Percentiles rank a stretch among this genome's conserved stretches.
Conservation (phyloP, 2,113 vertebrate species). For the Aleadryas rufinucha region DNA sequence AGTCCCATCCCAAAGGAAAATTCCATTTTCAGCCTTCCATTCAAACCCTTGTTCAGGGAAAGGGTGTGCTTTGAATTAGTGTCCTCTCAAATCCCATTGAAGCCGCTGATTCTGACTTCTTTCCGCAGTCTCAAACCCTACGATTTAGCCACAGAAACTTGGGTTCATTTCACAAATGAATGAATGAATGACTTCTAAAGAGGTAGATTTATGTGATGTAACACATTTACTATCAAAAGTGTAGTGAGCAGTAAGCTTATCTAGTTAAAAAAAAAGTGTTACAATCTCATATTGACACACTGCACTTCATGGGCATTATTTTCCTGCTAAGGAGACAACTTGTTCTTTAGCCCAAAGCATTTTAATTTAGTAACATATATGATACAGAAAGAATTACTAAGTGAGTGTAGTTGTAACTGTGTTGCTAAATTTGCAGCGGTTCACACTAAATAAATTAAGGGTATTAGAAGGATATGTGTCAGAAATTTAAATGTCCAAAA, state of each 20-base stretch:
- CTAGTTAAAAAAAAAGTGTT: background rate
- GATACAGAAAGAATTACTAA: background rate
- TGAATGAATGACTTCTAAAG: background rate
- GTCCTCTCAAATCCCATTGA: background rate
- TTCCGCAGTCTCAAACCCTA: background rate
- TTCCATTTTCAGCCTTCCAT: constrained; percentile 7
- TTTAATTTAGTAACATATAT: background rate
- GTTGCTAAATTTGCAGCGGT: constrained; percentile 8
- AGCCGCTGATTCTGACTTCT: background rate
- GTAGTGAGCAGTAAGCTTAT: background rate
- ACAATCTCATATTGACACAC: background rate
- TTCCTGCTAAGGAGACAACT: background rate
- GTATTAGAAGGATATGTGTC: background rate
- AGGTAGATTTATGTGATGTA: background rate
- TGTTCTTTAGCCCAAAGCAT: background rate
- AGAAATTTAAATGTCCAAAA: background rate
- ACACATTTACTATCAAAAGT: background rate
- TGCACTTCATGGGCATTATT: background rate
- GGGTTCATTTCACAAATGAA: background rate
- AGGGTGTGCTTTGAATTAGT: background rate
- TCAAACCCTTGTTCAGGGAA: background rate
- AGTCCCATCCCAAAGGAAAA: constrained; percentile 12
- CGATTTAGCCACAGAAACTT: background rate
- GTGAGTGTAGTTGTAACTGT: background rate
- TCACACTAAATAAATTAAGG: constrained; percentile 29